These are phyloP conservation scores for Ptilodon capucinus DNA, from an alignment of 2,888 invertebrate species.

Conservation along the genomic window DNA sequence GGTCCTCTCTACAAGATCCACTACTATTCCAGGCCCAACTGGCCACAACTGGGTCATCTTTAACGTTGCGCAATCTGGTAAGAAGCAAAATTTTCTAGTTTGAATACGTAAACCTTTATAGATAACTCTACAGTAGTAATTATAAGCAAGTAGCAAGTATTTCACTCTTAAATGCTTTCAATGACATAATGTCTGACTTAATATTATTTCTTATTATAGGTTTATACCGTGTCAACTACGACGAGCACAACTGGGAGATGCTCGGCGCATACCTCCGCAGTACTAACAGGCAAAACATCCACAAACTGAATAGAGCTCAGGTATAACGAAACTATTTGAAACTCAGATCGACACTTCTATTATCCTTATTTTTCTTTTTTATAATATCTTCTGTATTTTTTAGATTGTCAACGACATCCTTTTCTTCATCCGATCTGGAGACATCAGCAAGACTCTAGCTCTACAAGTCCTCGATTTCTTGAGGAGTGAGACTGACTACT, in stretches of 20 bases:
- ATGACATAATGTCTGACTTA: no score
- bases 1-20: conserved; percentile 39
- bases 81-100: no score
- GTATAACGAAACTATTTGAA: conserved; percentile 47
- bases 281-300: conserved; percentile 71
- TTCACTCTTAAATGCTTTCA: no score
- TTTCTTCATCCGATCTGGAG: conserved; percentile 84
- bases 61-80: conserved; percentile 76
- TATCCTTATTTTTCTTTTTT: no score
- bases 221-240: conserved; percentile 87
- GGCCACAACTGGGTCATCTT: conserved; percentile 82
- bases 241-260: conserved; percentile 79
- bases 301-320: conserved; percentile 89
- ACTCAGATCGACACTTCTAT: no score
- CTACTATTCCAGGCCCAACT: conserved; percentile 34
- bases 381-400: not conserved
- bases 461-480: conserved; percentile 87
- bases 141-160: no score
- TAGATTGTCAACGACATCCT: conserved; percentile 89
- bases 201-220: conserved; percentile 49
- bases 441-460: conserved; percentile 78
- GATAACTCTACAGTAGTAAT: no score
- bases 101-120: no score
- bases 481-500: conserved; percentile 85
- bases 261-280: conserved; percentile 73